phyloP scores from a whole-genome alignment of 2,888 invertebrate species.

The Mythimna albipuncta region DNA sequence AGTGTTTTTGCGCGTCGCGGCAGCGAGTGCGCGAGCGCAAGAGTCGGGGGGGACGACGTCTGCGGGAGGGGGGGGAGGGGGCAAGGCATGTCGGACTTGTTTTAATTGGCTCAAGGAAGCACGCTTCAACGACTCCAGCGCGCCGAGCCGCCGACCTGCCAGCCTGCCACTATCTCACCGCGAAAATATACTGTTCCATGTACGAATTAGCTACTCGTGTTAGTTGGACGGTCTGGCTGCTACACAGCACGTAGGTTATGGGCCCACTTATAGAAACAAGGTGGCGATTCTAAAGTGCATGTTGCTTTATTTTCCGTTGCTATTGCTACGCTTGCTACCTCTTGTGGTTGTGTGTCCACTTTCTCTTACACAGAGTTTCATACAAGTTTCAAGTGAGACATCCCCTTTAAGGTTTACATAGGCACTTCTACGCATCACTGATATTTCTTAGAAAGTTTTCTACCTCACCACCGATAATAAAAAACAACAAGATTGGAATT shows the following conservation, averaged over 20 bases:
- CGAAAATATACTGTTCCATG: conserved; percentile 63
- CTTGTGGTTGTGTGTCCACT: not conserved
- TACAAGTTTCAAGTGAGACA: not conserved
- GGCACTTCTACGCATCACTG: not conserved
- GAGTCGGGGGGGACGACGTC: conserved; percentile 23
- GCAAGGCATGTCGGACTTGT: conserved; percentile 70
- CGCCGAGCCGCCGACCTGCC: conserved; percentile 35
- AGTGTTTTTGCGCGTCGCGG: conserved; percentile 71
- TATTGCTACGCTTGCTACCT: not conserved
- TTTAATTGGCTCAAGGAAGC: conserved; percentile 86
- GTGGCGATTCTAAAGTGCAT: not conserved
- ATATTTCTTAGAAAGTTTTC: not conserved
- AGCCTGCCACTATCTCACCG: conserved; percentile 61
- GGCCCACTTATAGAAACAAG: conserved; percentile 7
- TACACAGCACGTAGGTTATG: not conserved
- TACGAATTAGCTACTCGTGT: conserved; percentile 49
- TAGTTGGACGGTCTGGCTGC: conserved; percentile 5
- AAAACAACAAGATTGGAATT: not conserved
- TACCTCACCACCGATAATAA: not conserved
- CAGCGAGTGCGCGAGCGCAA: conserved; percentile 45
- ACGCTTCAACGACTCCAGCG: conserved; percentile 81
- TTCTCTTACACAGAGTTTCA: not conserved
- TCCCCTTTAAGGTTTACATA: not conserved
- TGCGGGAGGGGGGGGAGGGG: conserved; percentile 36
- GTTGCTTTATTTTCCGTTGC: not conserved